These are phyloP conservation scores for Leptinotarsa rubiginosa DNA, from an alignment of 2,888 invertebrate species.

Conservation along the genomic window DNA sequence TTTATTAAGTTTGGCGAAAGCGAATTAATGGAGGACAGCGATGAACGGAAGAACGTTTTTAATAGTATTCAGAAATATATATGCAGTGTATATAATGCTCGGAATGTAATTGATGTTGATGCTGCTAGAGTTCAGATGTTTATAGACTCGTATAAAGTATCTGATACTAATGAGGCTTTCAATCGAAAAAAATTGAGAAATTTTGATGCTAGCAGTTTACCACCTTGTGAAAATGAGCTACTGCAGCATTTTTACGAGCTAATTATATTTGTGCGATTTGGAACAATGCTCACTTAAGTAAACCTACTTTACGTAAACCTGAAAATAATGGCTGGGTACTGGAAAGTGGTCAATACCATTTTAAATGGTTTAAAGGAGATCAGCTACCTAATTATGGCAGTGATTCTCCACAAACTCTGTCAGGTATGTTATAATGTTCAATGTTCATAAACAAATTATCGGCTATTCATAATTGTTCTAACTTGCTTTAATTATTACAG, in stretches of 20 bases:
- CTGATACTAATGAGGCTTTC: neutral
- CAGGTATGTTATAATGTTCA: slow-evolving; percentile 25
- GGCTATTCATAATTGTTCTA: slow-evolving; percentile 5
- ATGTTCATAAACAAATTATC: neutral
- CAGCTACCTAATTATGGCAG: slow-evolving; percentile 18
- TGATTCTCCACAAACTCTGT: slow-evolving; percentile 33
- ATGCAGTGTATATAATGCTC: slow-evolving; percentile 15
- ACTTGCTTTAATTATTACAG: slow-evolving; percentile 26
- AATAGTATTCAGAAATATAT: neutral
- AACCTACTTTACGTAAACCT: no score
- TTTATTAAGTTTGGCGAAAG: no score
- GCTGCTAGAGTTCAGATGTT: slow-evolving; percentile 23
- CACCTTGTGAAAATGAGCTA: no score
- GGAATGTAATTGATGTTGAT: slow-evolving; percentile 24
- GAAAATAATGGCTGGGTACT: no score
- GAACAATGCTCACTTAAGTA: no score
- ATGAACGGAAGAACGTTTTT: neutral
- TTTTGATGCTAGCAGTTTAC: neutral
- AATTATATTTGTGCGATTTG: no score
- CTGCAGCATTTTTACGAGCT: no score
- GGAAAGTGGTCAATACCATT: no score
- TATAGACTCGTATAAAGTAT: slow-evolving; percentile 27
- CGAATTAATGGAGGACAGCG: no score
- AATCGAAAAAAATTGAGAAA: neutral
- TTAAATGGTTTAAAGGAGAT: no score